Conservation (phyloP, 2,888 invertebrate genomes). For the Nymphalis c-album region DNA sequence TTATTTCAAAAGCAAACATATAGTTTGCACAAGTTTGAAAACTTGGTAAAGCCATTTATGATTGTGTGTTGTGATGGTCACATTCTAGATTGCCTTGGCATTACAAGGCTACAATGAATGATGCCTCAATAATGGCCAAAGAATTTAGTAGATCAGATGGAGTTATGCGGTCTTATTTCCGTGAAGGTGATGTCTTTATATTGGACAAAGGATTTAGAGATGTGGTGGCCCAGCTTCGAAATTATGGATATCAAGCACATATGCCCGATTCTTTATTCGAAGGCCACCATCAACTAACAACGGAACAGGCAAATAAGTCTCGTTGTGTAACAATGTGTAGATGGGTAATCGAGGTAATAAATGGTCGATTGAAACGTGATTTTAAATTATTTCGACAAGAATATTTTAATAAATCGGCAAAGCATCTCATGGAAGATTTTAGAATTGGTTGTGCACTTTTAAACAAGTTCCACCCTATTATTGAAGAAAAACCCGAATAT, state of each 20-base stretch:
- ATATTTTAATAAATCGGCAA: slow-evolving; percentile 20
- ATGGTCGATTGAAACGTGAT: slow-evolving; percentile 32
- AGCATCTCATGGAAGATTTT: slow-evolving; percentile 17
- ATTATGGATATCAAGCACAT: slow-evolving; percentile 5
- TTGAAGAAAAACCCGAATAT: slow-evolving; percentile 8
- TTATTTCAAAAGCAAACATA: slow-evolving; percentile 23
- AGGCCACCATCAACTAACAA: slow-evolving; percentile 6
- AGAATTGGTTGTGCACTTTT: slow-evolving; percentile 4
- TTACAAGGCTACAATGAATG: slow-evolving; percentile 15
- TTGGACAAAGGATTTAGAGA: neutral
- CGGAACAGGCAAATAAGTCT: slow-evolving; percentile 12
- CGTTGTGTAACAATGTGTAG: neutral
- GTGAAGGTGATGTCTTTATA: slow-evolving; percentile 4
- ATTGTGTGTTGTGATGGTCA: slow-evolving; percentile 24
- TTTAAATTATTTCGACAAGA: slow-evolving; percentile 25
- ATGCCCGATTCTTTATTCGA: slow-evolving; percentile 6
- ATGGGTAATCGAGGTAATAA: slow-evolving; percentile 32
- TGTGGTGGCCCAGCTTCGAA: neutral
- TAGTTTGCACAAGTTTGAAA: slow-evolving; percentile 17
- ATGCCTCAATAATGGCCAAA: slow-evolving; percentile 9
- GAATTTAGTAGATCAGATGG: slow-evolving; percentile 14
- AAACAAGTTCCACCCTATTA: slow-evolving; percentile 10
- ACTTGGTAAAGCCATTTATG: slow-evolving; percentile 21
- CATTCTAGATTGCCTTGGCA: slow-evolving; percentile 20
- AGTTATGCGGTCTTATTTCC: slow-evolving; percentile 2